These are phyloP conservation scores for Lacanobia oleracea DNA, from an alignment of 2,888 invertebrate species.

Conservation along the genomic window DNA sequence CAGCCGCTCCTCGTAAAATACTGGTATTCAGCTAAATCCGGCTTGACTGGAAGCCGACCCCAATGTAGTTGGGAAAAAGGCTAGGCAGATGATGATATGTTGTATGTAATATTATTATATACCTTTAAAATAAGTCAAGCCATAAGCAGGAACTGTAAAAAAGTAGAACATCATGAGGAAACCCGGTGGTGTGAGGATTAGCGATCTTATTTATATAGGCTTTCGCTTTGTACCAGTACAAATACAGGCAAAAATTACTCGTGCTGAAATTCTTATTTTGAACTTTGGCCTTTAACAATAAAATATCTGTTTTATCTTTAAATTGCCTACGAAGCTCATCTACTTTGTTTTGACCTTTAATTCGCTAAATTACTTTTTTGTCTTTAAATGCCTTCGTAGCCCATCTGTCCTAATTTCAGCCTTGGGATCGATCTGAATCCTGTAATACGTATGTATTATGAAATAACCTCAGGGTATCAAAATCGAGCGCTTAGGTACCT, in stretches of 20 bases:
- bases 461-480: constrained; percentile 60
- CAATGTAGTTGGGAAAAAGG: too few species aligned
- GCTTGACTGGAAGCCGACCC: too few species aligned
- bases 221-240: not conserved
- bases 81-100: too few species aligned
- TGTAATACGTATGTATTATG: constrained; percentile 50
- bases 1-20: too few species aligned
- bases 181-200: not conserved
- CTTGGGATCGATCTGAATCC: constrained; percentile 26
- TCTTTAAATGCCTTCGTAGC: not conserved
- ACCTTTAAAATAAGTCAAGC: not conserved
- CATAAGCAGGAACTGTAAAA: not conserved
- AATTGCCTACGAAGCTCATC: not conserved
- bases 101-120: too few species aligned
- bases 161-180: too few species aligned
- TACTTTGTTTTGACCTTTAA: constrained; percentile 10
- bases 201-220: not conserved
- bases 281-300: constrained; percentile 3
- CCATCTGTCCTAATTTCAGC: constrained; percentile 5
- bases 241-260: not conserved
- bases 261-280: not conserved
- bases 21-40: too few species aligned
- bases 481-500: constrained; percentile 70
- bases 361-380: constrained; percentile 7
- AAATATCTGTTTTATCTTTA: not conserved